Evolutionary conservation across 2,888 invertebrate genomes (phyloP), one percentile per base, ranked within the genome.

Genomic region (Nematopogon swammerdamellus): DNA sequence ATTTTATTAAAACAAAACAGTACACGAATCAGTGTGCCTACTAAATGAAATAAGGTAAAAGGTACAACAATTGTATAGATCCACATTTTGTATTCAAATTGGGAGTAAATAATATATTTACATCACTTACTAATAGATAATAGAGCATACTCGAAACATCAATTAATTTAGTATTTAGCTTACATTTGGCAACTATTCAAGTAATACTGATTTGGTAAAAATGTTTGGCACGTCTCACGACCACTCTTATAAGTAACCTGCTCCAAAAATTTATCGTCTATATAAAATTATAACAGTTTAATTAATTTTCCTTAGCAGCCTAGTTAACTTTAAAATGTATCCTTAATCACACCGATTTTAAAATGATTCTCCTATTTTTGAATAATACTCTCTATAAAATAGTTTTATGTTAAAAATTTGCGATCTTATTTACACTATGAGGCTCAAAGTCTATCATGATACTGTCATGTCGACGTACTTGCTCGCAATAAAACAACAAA

Each of bases 151-250:
- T 14, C 36, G 3, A 14, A 36, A 36, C 36, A 36, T 36, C 36
- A 36, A 36, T 36, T 45, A 45, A 19, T 44, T 44, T 51, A 77
- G 68, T 68, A 63, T 67, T 70, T 62, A 67, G 68, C 65, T 64
- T 60, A 70, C 72, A 73, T 67, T 76, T 76, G 76, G 75, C 75
- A 72, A 72, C 74, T 77, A 76, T 71, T 57, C 19, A 60, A 63
- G 73, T 70, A 79, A 80, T 80, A 80, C 79, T 80, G 80, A 74
- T 70, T 70, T 73, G 80, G 79, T 80, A 80, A 80, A 80, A 80
- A 79, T 73, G 75, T 76, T 57, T 80, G 79, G 80, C 80, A 80
- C 77, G 66, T 63, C 68, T 58, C 66, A 65, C 70, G 57, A 72
- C 75, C 74, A 60, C 60, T 61, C 53, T 65, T 71, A 69, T 68